phyloP scores from a whole-genome alignment of 1,140 invertebrate species.

The Sminthurides bifidus region DNA sequence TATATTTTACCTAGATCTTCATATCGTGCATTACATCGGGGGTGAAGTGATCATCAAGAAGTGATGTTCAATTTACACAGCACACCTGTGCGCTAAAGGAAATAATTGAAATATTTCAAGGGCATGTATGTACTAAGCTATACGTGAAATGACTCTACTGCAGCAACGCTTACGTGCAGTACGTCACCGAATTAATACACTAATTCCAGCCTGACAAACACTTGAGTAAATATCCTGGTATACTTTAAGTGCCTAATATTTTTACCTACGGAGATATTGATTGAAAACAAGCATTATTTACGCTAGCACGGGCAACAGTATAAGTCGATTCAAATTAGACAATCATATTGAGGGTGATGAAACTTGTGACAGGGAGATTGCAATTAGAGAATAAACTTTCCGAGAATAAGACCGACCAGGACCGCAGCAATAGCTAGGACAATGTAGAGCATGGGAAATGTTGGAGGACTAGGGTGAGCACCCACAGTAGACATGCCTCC shows the following conservation, averaged over 20 bases:
- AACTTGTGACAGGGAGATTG: too few relatives aligned
- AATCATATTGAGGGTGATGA: too few relatives aligned
- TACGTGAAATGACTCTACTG: too few relatives aligned
- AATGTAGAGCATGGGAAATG: conserved; percentile 38
- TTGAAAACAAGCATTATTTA: not conserved
- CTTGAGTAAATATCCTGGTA: not conserved
- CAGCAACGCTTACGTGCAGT: not conserved
- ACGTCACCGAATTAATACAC: not conserved
- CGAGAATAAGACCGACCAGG: conserved; percentile 40
- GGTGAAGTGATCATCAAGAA: too few relatives aligned
- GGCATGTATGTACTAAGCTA: too few relatives aligned
- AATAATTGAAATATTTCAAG: too few relatives aligned
- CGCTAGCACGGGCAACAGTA: not conserved
- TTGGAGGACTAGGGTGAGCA: conserved; percentile 24
- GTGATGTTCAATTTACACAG: too few relatives aligned
- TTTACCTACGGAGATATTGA: not conserved
- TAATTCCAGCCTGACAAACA: not conserved
- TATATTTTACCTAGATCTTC: too few relatives aligned
- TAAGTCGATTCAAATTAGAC: not conserved
- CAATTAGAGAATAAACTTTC: conserved; percentile 41
- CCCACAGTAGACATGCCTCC: conserved; percentile 24
- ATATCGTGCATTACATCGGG: too few relatives aligned
- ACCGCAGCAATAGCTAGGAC: conserved; percentile 37
- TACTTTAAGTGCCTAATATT: not conserved
- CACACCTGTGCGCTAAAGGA: too few relatives aligned